A percentile compares a stretch with the other conserved stretches of the same genome.
These are phyloP conservation scores for Drosophila monieri DNA, from an alignment of 2,888 invertebrate species.

Conservation along the genomic window DNA sequence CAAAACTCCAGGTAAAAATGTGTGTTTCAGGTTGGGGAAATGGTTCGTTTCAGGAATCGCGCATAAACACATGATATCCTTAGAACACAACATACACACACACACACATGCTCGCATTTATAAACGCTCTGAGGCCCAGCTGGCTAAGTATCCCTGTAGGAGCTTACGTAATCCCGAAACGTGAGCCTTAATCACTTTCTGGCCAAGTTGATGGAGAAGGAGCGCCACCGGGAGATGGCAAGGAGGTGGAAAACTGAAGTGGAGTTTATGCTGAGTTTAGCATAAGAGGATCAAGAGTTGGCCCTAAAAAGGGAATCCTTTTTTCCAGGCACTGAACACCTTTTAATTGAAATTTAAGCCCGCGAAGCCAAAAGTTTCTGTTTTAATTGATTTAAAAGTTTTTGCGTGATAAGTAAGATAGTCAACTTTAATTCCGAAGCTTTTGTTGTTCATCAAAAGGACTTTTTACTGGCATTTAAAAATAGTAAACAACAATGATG, in stretches of 20 bases:
- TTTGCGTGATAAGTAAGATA: neutral
- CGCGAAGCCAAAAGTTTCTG: neutral
- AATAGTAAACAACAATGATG: neutral
- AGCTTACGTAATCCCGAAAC: conserved; percentile 73
- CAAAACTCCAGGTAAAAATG: conserved; percentile 31
- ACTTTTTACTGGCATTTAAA: neutral
- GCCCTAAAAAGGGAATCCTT: conserved; percentile 8
- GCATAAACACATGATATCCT: conserved; percentile 76
- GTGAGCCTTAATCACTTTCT: conserved; percentile 66
- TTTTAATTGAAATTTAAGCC: conserved; percentile 22
- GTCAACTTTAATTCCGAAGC: neutral
- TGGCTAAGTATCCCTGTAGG: conserved; percentile 73
- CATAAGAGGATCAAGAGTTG: conserved; percentile 36
- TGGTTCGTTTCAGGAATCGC: conserved; percentile 66
- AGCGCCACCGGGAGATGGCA: neutral
- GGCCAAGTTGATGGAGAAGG: conserved; percentile 4
- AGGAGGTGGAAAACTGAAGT: conserved; percentile 18
- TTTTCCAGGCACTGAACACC: conserved; percentile 13
- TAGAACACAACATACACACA: conserved; percentile 36
- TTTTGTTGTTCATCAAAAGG: neutral
- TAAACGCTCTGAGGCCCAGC: conserved; percentile 14
- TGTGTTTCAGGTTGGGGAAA: conserved; percentile 1
- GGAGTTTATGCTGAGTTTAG: conserved; percentile 34
- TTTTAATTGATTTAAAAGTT: conserved; percentile 21
- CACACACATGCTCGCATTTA: conserved; percentile 12